Evolutionary conservation across 2,888 invertebrate species (phyloP), one percentile per base, ranked within the genome.

Genomic region (Omphaloscelis lunosa): DNA sequence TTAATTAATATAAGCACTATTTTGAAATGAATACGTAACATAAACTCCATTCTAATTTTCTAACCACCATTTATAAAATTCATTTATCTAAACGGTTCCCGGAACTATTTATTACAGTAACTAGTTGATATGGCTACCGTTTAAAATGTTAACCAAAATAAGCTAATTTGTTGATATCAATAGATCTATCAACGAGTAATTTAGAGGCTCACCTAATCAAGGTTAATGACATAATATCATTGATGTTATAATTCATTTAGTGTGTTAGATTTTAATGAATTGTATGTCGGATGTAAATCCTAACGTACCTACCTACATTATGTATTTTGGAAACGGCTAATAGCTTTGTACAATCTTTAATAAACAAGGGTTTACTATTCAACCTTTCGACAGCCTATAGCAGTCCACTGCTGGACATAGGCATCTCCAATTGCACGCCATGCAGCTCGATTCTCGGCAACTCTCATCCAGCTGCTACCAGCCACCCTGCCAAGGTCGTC

Each of bases 191-290:
- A 76, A 59, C 34, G n/a, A 58, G 8, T 61, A 41, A 66, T 83
- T 83, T 68, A 66, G 66, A 20, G 27, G 53, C 20, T 83, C 15
- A 62, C 17, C 45, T 62, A 63, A 80, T 81, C 82, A 81, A 69
- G 63, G 51, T 65, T 68, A 75, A 62, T 79, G 45, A 27, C 80
- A 63, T 34, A 62, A 61, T 61, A 56, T 39, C n/a, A 61, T 62
- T 58, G 56, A 58, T 63, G n/a, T 41, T 39, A 23, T 78, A 34
- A 63, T 78, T 58, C 29, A 65, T 80, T 73, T 53, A 17, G 15
- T 51, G 34, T 53, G 39, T 67, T 68, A 34, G 58, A 58, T 68
- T 27, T 45, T 68, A 48, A 23, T 71, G 53, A 51, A 58, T 67
- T 82, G 66, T 76, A 71, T 62, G 56, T 29, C 15, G 56, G n/a